Evolutionary conservation across 2,113 vertebrate genomes (phyloP).

Genomic region (Brienomyrus longianalis): DNA sequence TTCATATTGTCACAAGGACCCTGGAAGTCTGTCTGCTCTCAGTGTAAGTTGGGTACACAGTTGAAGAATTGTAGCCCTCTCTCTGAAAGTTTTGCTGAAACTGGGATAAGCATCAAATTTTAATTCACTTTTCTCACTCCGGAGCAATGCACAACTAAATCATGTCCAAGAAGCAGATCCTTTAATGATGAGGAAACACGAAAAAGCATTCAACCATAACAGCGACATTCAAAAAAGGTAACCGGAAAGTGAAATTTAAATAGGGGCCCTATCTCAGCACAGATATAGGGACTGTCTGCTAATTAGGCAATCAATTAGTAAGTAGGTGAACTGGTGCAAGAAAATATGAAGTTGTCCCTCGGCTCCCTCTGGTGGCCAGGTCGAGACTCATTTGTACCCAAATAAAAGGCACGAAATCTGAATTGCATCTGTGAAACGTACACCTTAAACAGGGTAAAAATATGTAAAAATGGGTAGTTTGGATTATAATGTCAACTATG

Average conservation of each 20-base stretch:
- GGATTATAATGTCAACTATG: background rate
- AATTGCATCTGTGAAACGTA: background rate
- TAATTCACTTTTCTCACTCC: background rate
- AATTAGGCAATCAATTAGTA: background rate
- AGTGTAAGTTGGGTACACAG: background rate
- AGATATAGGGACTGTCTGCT: background rate
- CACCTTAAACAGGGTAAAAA: background rate
- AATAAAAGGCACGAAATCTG: background rate
- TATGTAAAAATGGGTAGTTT: background rate
- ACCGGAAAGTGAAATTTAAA: background rate
- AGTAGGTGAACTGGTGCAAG: background rate
- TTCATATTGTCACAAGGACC: background rate
- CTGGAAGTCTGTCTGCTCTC: background rate
- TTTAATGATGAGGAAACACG: background rate
- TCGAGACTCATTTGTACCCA: background rate
- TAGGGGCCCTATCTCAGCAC: background rate
- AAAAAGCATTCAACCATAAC: background rate
- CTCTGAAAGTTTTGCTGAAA: background rate
- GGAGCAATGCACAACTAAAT: background rate
- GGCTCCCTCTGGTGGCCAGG: background rate
- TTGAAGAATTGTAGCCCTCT: background rate
- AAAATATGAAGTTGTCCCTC: background rate
- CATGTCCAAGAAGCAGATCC: background rate
- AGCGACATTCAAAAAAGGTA: background rate
- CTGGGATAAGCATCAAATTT: background rate